Evolutionary conservation across 2,797 vertebrate species (phyloP).

Genomic region (Falco columbarius): DNA sequence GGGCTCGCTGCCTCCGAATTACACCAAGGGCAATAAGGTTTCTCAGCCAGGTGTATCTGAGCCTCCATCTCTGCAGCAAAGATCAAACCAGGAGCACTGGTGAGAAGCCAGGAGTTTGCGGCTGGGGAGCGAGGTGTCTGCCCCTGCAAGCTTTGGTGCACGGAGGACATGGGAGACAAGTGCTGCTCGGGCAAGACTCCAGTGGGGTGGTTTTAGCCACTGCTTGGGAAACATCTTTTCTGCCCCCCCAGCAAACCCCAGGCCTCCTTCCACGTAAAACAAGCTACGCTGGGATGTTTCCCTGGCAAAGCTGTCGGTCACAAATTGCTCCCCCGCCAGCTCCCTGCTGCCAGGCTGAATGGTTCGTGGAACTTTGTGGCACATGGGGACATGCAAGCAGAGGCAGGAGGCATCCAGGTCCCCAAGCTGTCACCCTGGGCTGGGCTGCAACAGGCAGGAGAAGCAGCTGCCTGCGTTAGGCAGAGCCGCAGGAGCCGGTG

Average conservation of each 20-base stretch:
- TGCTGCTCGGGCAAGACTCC: fast-evolving
- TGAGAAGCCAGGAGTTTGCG: background rate
- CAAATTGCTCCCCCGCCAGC: background rate
- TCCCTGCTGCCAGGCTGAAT: fast-evolving
- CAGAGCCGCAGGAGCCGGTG: background rate
- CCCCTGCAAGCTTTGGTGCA: background rate
- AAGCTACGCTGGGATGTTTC: fast-evolving
- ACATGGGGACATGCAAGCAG: background rate
- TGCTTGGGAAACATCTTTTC: background rate
- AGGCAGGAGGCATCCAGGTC: background rate
- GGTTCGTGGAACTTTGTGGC: fast-evolving
- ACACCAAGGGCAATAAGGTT: fast-evolving
- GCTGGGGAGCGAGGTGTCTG: fast-evolving
- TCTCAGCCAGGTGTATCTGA: background rate
- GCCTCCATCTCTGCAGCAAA: background rate
- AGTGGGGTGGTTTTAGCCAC: background rate
- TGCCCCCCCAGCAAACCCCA: background rate
- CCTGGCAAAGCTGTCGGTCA: fast-evolving
- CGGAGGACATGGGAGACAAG: background rate
- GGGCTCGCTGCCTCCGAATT: background rate
- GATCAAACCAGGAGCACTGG: background rate
- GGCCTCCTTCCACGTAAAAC: background rate
- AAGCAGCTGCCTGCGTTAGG: background rate
- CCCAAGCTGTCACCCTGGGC: background rate
- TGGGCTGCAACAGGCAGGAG: background rate